Evolutionary conservation across 2,113 vertebrate genomes (phyloP), one percentile per base, ranked within the genome.

Genomic region (crab-eating macaque (Macaca fascicularis)): DNA sequence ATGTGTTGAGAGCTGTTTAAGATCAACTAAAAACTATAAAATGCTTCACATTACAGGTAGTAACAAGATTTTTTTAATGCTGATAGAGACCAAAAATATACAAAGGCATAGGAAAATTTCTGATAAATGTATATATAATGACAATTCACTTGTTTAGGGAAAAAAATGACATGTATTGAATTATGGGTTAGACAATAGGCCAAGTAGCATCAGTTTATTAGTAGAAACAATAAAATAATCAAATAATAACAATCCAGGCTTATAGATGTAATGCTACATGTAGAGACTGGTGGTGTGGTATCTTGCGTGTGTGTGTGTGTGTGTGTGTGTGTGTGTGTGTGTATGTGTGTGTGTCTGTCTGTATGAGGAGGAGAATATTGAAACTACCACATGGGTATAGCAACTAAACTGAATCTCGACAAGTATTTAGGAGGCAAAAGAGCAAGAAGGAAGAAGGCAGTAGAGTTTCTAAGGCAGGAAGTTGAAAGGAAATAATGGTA

Each of bases 291-390:
- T 64, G 22, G 19, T 16, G 22, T 35, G 23, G 10, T 6, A 5
- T 48, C 48, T 67, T 12, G 43, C 45, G 0, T 9, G 11, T 5
- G 59, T 5, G 10, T 5, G 4, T 27, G 23, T 27, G 3, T 61
- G 1, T 12, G 4, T 61, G 9, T 61, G 59, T 61, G 59, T 61
- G 59, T 61, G 27, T 64, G 27, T n/a, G 2, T 91, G 5, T 64
- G 4, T 61, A 48, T 57, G 16, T 57, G 4, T 78, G 38, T 12
- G 8, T 32, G 19, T 55, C 0, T 67, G 40, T n/a, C 8, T n/a
- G 23, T 1, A 2, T 13, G 52, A 23, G 12, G 27, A 61, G 11
- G 4, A 38, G 5, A 23, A 27, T 79, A 61, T 7, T 89, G 35
- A 67, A 90, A 22, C 5, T 22, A 38, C 16, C 48, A 50, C 55